Evolutionary conservation across 2,113 vertebrate species (phyloP).

Genomic region (Dascyllus trimaculatus): DNA sequence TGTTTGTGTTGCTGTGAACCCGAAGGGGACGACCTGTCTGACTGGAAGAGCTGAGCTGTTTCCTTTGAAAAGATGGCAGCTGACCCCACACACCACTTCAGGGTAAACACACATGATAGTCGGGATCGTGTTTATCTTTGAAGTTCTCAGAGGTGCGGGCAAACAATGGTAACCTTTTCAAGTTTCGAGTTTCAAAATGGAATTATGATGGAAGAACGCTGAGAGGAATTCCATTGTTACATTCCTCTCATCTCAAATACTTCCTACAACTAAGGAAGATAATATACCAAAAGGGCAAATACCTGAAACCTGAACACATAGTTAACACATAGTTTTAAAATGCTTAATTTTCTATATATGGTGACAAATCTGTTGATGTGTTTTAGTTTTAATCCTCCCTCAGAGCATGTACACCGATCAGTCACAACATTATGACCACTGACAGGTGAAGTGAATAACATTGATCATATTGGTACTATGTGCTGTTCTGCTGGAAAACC

Average conservation of each 20-base stretch:
- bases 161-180: background rate
- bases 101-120: background rate
- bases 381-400: no score
- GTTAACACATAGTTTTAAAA: no score
- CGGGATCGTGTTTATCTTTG: background rate
- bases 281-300: background rate
- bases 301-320: background rate
- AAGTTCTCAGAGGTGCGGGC: background rate
- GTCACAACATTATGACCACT: no score
- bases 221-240: background rate
- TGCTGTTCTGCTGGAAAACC: no score
- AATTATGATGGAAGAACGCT: background rate
- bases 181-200: background rate
- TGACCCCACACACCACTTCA: constrained; percentile 7
- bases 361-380: no score
- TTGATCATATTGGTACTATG: no score
- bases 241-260: background rate
- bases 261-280: background rate
- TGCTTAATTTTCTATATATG: no score
- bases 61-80: constrained; percentile 19
- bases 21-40: constrained; percentile 10
- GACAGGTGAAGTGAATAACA: no score
- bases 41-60: background rate
- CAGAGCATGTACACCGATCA: no score
- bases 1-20: constrained; percentile 18